These are phyloP conservation scores for Gobionotothen gibberifrons DNA, from an alignment of 2,797 vertebrate genomes.

Conservation along the genomic window DNA sequence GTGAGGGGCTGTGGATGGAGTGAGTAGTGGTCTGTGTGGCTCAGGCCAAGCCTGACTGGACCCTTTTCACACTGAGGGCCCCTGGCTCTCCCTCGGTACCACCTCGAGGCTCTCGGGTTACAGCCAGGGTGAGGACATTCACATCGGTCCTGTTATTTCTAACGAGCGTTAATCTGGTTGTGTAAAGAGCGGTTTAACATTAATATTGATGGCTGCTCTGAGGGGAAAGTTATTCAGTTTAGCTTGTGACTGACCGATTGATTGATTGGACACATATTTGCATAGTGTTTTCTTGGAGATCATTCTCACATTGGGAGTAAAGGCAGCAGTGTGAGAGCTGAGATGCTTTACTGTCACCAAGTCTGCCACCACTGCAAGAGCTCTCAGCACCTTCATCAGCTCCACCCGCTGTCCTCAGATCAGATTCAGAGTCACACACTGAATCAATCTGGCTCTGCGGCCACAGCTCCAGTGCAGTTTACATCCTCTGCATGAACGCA, in stretches of 20 bases:
- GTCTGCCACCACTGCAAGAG: slow-evolving; percentile 25
- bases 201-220: slow-evolving; percentile 24
- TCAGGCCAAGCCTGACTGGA: slow-evolving; percentile 71
- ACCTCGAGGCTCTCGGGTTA: slow-evolving; percentile 72
- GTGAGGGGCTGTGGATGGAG: slow-evolving; percentile 70
- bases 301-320: slow-evolving; percentile 7
- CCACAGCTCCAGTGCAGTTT: slow-evolving; percentile 42
- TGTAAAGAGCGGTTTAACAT: slow-evolving; percentile 38
- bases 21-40: slow-evolving; percentile 76
- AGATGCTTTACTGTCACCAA: slow-evolving; percentile 38
- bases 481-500: slow-evolving; percentile 31
- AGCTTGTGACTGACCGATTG: slow-evolving; percentile 26
- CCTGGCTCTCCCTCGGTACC: slow-evolving; percentile 54
- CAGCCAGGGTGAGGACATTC: slow-evolving; percentile 62
- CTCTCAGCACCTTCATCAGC: slow-evolving; percentile 50
- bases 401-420: slow-evolving; percentile 61
- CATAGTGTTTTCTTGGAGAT: slow-evolving; percentile 19
- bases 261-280: slow-evolving; percentile 35
- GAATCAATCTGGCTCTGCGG: slow-evolving; percentile 51
- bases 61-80: slow-evolving; percentile 68
- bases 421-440: slow-evolving; percentile 58
- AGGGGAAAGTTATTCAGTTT: slow-evolving; percentile 32
- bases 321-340: slow-evolving; percentile 36
- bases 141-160: slow-evolving; percentile 69
- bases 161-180: slow-evolving; percentile 52